These are phyloP conservation scores for Camponotus pennsylvanicus DNA, from an alignment of 1,140 invertebrate species.

Conservation along the genomic window DNA sequence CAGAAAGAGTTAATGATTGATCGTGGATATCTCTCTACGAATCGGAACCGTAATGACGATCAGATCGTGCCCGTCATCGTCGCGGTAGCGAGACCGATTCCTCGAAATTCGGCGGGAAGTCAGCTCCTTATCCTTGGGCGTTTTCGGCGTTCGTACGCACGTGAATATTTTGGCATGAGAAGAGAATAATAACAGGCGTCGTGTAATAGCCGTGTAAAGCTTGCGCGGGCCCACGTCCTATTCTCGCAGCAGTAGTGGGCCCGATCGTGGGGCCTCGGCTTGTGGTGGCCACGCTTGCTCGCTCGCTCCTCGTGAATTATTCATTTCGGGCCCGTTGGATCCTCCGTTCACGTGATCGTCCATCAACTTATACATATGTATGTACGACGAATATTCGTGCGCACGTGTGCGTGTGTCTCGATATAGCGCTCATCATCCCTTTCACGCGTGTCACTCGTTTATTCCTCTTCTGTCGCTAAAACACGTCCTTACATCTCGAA, in stretches of 20 bases:
- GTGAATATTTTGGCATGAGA: constrained; percentile 52
- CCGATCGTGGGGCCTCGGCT: constrained; percentile 59
- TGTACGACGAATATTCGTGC: constrained; percentile 57
- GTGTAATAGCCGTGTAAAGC: constrained; percentile 69
- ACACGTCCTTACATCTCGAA: constrained; percentile 41
- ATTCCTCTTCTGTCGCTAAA: constrained; percentile 31
- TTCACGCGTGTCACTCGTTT: constrained; percentile 52
- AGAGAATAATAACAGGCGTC: constrained; percentile 58
- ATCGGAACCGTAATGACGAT: not conserved
- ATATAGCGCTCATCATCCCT: constrained; percentile 41
- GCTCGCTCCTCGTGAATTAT: constrained; percentile 80
- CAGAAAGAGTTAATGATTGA: constrained; percentile 1
- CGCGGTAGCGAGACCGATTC: constrained; percentile 8
- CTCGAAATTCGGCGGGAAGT: constrained; percentile 26
- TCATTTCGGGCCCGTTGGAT: constrained; percentile 79
- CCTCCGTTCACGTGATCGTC: constrained; percentile 81
- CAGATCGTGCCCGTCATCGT: not conserved
- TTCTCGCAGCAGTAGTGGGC: constrained; percentile 44
- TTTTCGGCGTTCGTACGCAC: not conserved
- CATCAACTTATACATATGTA: constrained; percentile 76
- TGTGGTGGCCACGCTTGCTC: constrained; percentile 40
- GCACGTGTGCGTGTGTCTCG: not conserved
- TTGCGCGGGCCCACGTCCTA: constrained; percentile 32
- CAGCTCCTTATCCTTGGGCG: constrained; percentile 4
- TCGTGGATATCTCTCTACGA: not conserved